Percentiles rank a stretch among this genome's conserved stretches.
phyloP scores from a whole-genome alignment of 2,797 vertebrate genomes.

The Chelon labrosus region DNA sequence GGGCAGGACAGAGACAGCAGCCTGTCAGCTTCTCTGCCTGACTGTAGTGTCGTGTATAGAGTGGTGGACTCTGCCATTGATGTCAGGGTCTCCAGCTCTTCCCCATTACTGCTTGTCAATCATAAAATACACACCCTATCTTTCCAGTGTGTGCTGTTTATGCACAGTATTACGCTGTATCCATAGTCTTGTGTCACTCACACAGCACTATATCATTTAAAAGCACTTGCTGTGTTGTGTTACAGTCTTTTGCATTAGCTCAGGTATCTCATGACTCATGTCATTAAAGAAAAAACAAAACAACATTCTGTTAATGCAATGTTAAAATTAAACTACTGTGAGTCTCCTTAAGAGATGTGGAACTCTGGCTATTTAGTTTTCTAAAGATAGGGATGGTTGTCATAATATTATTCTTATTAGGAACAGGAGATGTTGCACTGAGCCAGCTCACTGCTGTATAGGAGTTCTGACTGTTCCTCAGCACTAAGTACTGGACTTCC shows the following conservation, averaged over 20 bases:
- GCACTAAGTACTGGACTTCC: constrained; percentile 6
- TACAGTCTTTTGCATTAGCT: not conserved
- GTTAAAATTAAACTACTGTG: not conserved
- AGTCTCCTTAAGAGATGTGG: not conserved
- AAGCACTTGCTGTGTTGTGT: not conserved
- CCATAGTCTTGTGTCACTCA: not conserved
- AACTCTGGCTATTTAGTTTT: not conserved
- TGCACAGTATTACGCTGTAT: not conserved
- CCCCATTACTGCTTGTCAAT: not conserved
- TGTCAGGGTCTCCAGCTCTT: no score
- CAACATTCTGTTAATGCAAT: not conserved
- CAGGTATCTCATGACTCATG: not conserved
- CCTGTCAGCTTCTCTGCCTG: no score
- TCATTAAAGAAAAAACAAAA: not conserved
- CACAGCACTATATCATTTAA: not conserved
- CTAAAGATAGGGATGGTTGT: not conserved
- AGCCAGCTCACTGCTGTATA: not conserved
- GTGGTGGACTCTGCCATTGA: no score
- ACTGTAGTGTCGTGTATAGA: no score
- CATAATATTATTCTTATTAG: not conserved
- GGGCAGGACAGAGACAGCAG: no score
- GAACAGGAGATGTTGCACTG: not conserved
- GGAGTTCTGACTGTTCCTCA: constrained; percentile 6
- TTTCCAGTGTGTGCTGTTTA: not conserved
- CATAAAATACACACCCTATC: not conserved